Evolutionary conservation across 1,140 invertebrate genomes (phyloP).

Genomic region (Sycobia sp.): DNA sequence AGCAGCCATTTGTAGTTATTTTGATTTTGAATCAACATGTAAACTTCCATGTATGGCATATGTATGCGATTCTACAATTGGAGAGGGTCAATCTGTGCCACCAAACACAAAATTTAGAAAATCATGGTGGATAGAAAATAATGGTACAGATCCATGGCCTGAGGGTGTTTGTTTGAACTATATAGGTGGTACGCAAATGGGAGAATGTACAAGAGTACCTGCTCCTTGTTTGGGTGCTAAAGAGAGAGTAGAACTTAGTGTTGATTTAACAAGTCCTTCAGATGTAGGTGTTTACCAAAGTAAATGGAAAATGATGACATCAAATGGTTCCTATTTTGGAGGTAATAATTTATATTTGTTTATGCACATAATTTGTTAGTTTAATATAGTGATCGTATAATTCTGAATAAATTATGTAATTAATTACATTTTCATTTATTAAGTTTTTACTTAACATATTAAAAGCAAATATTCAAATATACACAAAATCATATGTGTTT

Average conservation of each 20-base stretch:
- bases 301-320: constrained; percentile 83
- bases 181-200: constrained; percentile 67
- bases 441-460: too few relatives aligned
- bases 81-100: constrained; percentile 75
- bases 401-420: neutral
- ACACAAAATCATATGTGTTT: too few relatives aligned
- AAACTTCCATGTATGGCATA: constrained; percentile 79
- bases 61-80: constrained; percentile 77
- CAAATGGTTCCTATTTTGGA: constrained; percentile 82
- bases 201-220: constrained; percentile 64
- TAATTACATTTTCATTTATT: neutral
- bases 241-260: constrained; percentile 69
- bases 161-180: constrained; percentile 75
- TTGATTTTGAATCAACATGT: constrained; percentile 78
- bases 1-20: constrained; percentile 92
- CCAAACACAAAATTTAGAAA: constrained; percentile 79
- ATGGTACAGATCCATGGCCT: constrained; percentile 80
- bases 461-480: too few relatives aligned
- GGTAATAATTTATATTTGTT: constrained; percentile 60
- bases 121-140: constrained; percentile 82
- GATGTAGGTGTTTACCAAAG: constrained; percentile 75
- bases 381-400: too few relatives aligned
- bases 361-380: too few relatives aligned
- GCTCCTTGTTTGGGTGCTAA: constrained; percentile 71
- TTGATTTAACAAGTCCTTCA: constrained; percentile 73